A percentile compares a stretch with the other conserved stretches of the same genome.
Evolutionary conservation across 2,797 vertebrate species (phyloP).

Genomic region (Urophycis tenuis): DNA sequence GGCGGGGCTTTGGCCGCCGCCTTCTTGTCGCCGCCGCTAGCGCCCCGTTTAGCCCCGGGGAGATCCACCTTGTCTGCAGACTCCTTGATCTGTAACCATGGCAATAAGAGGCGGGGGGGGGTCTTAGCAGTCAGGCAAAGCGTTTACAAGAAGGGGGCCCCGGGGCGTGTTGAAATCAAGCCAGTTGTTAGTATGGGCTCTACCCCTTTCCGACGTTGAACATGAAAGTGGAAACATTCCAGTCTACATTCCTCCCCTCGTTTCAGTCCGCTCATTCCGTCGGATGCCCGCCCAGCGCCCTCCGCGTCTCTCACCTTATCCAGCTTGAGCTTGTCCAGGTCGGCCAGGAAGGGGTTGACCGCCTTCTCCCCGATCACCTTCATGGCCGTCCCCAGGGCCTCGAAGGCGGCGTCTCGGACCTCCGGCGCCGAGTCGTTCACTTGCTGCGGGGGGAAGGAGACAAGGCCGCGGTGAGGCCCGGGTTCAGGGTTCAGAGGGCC

Average conservation of each 20-base stretch:
- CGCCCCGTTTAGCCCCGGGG: conserved; percentile 74
- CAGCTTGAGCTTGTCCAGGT: conserved; percentile 95
- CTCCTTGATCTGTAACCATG: conserved; percentile 85
- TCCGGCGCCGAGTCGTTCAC: conserved; percentile 95
- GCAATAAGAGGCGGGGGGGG: neutral
- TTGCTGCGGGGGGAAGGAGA: conserved; percentile 69
- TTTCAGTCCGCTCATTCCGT: neutral
- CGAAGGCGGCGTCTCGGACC: conserved; percentile 95
- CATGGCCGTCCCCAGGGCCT: conserved; percentile 91
- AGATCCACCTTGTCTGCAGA: conserved; percentile 91
- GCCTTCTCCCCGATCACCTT: conserved; percentile 96
- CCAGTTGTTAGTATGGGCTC: neutral
- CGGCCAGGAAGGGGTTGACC: conserved; percentile 87
- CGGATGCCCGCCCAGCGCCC: neutral
- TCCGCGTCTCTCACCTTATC: conserved; percentile 78
- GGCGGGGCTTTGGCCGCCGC: conserved; percentile 66
- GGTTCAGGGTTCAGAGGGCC: neutral
- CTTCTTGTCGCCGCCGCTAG: conserved; percentile 77
- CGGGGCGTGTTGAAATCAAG: neutral
- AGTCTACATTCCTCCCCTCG: neutral
- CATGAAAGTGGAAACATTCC: too few relatives aligned
- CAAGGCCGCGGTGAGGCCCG: neutral
- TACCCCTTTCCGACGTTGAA: neutral
- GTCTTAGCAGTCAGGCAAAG: neutral
- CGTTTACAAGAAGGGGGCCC: neutral